A percentile compares a stretch with the other conserved stretches of the same genome.
Evolutionary conservation across 1,140 invertebrate genomes (phyloP).

Genomic region (Cecropterus lyciades): DNA sequence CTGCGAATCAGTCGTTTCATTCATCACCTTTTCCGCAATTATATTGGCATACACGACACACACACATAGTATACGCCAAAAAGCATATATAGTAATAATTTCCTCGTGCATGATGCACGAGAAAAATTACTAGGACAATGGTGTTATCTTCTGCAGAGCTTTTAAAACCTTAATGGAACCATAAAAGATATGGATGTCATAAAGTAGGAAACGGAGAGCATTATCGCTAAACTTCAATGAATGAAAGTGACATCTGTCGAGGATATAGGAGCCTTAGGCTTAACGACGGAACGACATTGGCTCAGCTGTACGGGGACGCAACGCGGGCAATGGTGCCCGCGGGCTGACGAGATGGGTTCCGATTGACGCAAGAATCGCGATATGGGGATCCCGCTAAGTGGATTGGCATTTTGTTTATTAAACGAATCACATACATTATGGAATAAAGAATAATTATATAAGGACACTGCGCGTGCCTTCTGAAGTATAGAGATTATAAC

Average conservation of each 20-base stretch:
- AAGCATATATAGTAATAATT: too few species aligned
- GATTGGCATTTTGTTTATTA: slow-evolving; percentile 38
- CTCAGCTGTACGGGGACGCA: neutral
- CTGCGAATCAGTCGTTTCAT: too few species aligned
- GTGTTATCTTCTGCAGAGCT: neutral
- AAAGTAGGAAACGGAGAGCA: slow-evolving; percentile 20
- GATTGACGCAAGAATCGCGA: slow-evolving; percentile 28
- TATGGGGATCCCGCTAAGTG: slow-evolving; percentile 18
- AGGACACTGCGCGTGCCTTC: too few species aligned
- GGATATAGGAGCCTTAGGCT: slow-evolving; percentile 9
- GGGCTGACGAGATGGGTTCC: slow-evolving; percentile 36
- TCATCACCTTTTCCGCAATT: too few species aligned
- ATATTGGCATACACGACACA: too few species aligned
- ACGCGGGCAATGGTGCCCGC: slow-evolving; percentile 4
- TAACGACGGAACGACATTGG: slow-evolving; percentile 22
- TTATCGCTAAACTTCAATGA: slow-evolving; percentile 14
- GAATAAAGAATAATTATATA: neutral
- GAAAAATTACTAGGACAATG: slow-evolving; percentile 5
- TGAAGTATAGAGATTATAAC: too few species aligned
- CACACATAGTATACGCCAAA: too few species aligned
- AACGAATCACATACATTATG: slow-evolving; percentile 1
- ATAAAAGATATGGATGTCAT: slow-evolving; percentile 23
- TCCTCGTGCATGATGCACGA: too few species aligned
- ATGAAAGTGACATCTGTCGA: slow-evolving; percentile 18
- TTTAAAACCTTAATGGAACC: slow-evolving; percentile 23